phyloP scores from a whole-genome alignment of 2,888 invertebrate genomes.

The Lepidocyrtoides sp. region DNA sequence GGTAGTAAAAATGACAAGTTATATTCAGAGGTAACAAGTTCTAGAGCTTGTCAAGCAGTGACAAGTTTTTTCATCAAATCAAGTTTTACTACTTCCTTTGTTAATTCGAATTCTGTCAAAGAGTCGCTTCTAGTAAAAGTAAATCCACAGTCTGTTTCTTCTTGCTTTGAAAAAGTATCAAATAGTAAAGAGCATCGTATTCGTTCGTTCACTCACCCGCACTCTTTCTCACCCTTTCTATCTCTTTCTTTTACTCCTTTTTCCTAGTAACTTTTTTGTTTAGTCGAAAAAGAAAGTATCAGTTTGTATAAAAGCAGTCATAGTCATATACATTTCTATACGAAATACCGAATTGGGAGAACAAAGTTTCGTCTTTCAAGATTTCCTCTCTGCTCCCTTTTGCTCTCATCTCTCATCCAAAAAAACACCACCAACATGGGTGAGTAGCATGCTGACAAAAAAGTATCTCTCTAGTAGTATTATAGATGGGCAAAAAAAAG shows the following conservation, averaged over 20 bases:
- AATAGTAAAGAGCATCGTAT: conserved; percentile 29
- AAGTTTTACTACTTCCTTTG: conserved; percentile 42
- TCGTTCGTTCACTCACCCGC: not conserved
- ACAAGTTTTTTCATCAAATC: conserved; percentile 41
- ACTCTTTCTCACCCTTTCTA: not conserved
- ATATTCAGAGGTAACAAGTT: conserved; percentile 16
- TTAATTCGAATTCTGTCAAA: conserved; percentile 45
- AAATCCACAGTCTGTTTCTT: conserved; percentile 25
- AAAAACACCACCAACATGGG: not conserved
- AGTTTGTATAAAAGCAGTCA: conserved; percentile 39
- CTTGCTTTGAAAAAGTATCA: conserved; percentile 40
- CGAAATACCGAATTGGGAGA: conserved; percentile 57
- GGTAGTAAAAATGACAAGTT: not conserved
- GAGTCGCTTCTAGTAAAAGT: not conserved
- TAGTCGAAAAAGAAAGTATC: conserved; percentile 39
- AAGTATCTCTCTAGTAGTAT: too few relatives aligned
- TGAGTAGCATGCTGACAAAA: too few relatives aligned
- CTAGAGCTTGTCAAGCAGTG: conserved; percentile 2
- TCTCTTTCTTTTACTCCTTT: too few relatives aligned
- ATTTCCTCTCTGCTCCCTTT: conserved; percentile 8
- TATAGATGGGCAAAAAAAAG: not conserved
- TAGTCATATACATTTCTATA: conserved; percentile 16
- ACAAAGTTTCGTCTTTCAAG: conserved; percentile 55
- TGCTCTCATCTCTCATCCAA: too few relatives aligned
- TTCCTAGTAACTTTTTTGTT: not conserved